Evolutionary conservation across 2,888 invertebrate species (phyloP).

Genomic region (Belgica antarctica): DNA sequence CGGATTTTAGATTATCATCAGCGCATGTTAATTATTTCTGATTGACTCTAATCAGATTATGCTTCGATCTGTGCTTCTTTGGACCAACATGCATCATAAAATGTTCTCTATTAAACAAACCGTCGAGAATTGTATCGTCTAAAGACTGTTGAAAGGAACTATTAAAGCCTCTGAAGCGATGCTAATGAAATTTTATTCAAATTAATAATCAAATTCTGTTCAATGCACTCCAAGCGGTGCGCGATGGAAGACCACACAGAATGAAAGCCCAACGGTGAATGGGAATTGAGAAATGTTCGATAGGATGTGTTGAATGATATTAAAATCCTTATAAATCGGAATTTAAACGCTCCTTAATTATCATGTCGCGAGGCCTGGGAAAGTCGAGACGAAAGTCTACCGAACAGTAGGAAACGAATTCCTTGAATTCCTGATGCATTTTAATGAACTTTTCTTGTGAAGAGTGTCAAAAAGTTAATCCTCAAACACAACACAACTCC

Average conservation of each 20-base stretch:
- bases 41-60: constrained; percentile 43
- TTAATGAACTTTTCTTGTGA: not conserved
- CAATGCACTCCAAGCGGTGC: constrained; percentile 24
- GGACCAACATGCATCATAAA: not conserved
- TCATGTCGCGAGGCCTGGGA: not conserved
- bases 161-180: not conserved
- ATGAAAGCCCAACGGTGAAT: constrained; percentile 13
- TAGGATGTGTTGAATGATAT: not conserved
- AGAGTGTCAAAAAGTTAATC: not conserved
- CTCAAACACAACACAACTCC: not conserved
- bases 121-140: constrained; percentile 4
- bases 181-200: constrained; percentile 44
- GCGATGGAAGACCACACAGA: constrained; percentile 38
- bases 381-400: too few relatives aligned
- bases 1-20: constrained; percentile 22
- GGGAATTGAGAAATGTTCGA: not conserved
- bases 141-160: constrained; percentile 1
- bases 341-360: constrained; percentile 26
- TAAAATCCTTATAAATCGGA: constrained; percentile 14
- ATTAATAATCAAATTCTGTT: constrained; percentile 36
- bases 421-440: not conserved
- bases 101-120: constrained; percentile 6
- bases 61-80: not conserved
- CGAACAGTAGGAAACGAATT: constrained; percentile 3
- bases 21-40: constrained; percentile 41